phyloP scores from a whole-genome alignment of 2,797 vertebrate genomes.

The Gobio occitaniae region DNA sequence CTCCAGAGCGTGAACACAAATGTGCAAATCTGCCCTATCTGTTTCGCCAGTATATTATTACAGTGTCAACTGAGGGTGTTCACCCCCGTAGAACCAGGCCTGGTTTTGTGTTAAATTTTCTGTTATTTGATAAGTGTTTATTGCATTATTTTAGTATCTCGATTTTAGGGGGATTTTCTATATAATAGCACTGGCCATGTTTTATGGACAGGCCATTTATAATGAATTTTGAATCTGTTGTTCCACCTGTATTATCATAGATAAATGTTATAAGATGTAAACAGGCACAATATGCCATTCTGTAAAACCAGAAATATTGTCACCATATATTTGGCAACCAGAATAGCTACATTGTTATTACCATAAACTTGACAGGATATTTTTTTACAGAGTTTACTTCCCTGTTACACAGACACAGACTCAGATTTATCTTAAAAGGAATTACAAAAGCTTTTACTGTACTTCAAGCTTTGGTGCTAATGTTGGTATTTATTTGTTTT shows the following conservation, averaged over 20 bases:
- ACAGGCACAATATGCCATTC: not conserved
- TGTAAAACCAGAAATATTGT: not conserved
- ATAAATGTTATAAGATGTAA: not conserved
- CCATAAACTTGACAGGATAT: not conserved
- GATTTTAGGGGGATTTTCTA: too few species aligned
- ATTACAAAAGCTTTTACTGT: not conserved
- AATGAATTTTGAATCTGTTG: too few species aligned
- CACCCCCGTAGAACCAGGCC: too few species aligned
- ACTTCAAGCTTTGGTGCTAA: not conserved
- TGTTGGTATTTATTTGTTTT: slow-evolving; percentile 25
- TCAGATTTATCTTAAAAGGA: not conserved
- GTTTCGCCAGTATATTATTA: too few species aligned
- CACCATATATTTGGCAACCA: not conserved
- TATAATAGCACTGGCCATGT: too few species aligned
- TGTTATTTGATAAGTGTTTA: not conserved
- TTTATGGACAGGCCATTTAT: too few species aligned
- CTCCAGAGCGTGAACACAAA: too few species aligned
- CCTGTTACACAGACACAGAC: not conserved
- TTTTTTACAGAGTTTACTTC: not conserved
- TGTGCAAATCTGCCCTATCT: too few species aligned
- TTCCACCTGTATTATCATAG: not conserved
- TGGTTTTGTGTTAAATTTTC: not conserved
- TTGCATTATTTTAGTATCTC: too few species aligned
- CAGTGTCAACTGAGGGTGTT: too few species aligned
- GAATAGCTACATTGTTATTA: not conserved